Percentiles rank a stretch among this genome's conserved stretches.
Evolutionary conservation across 2,797 vertebrate genomes (phyloP).

Genomic region (Propithecus perrieri): DNA sequence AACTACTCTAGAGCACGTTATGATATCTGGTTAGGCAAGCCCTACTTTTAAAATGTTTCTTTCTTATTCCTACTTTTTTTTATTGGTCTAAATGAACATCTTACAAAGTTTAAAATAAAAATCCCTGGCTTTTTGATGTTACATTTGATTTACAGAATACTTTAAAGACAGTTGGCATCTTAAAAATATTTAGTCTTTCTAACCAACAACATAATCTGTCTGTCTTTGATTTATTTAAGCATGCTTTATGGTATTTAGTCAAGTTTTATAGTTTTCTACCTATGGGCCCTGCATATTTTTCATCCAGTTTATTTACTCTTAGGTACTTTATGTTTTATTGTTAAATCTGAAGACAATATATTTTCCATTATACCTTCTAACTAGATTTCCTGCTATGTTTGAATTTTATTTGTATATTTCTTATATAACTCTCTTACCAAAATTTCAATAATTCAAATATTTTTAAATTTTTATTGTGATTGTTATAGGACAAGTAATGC

Average conservation of each 20-base stretch:
- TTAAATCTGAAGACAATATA: slow-evolving; percentile 6
- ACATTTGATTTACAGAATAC: background rate
- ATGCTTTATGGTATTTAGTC: background rate
- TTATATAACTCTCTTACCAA: background rate
- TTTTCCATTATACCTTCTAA: background rate
- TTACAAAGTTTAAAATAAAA: background rate
- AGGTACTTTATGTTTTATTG: slow-evolving; percentile 2
- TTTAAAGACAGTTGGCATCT: background rate
- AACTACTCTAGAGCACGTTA: background rate
- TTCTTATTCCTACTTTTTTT: background rate
- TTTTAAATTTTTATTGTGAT: background rate
- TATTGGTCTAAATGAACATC: background rate
- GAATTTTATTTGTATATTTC: background rate
- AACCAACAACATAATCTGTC: background rate
- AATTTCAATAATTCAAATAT: slow-evolving; percentile 20
- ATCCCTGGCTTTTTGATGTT: background rate
- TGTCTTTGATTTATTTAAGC: slow-evolving; percentile 14
- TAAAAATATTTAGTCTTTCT: slow-evolving; percentile 19
- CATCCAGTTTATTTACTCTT: slow-evolving; percentile 11
- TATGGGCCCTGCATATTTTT: background rate
- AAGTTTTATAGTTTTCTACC: slow-evolving; percentile 30
- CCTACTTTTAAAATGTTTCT: background rate
- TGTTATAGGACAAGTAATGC: background rate
- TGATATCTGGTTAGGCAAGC: background rate
- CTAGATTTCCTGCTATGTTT: background rate